phyloP scores from a whole-genome alignment of 2,797 vertebrate species.

The Aselliscus stoliczkanus region DNA sequence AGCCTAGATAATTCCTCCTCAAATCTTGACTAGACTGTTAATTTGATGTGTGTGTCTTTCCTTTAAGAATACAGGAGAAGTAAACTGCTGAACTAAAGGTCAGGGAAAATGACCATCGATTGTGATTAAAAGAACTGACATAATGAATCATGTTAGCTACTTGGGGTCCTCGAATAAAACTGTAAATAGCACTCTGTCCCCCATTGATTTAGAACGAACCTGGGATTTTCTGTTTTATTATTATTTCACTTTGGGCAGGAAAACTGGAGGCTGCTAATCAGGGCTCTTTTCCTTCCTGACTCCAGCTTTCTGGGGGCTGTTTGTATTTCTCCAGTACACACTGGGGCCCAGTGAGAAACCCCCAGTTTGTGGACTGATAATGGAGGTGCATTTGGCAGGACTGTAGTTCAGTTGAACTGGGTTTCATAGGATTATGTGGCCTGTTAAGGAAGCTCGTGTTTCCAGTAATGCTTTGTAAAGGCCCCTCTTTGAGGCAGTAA shows the following conservation, averaged over 20 bases:
- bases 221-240: not conserved
- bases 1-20: not conserved
- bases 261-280: not conserved
- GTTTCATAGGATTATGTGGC: not conserved
- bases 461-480: not conserved
- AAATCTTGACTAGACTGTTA: not conserved
- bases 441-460: not conserved
- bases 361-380: rapidly evolving
- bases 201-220: not conserved
- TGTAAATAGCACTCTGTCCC: not conserved
- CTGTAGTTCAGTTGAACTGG: not conserved
- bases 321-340: not conserved
- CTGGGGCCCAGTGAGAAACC: not conserved
- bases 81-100: not conserved
- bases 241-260: not conserved
- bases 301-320: not conserved
- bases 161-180: not conserved
- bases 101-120: not conserved
- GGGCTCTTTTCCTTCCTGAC: not conserved
- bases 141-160: not conserved
- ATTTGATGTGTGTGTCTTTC: not conserved
- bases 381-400: not conserved
- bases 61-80: not conserved
- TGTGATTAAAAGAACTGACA: not conserved
- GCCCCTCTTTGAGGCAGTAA: not conserved